Conservation (phyloP, 2,797 vertebrate genomes). For the Platalea minor region DNA sequence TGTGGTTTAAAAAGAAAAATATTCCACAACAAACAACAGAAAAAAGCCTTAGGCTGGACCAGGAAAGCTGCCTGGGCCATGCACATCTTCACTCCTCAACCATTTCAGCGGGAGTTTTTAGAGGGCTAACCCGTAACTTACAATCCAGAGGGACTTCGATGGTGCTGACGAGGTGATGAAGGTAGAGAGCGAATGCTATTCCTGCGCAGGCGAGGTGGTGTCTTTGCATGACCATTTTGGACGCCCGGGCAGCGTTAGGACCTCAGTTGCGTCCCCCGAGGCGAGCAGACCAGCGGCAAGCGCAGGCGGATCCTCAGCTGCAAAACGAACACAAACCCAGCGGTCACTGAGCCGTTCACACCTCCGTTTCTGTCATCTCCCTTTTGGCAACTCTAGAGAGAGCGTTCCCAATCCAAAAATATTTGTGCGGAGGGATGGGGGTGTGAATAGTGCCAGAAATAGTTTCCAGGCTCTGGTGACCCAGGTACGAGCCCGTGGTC, state of each 20-base stretch:
- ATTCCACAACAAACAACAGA: neutral
- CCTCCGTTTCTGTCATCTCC: neutral
- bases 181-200: conserved; percentile 75
- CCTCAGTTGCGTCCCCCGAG: neutral
- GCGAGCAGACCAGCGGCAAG: neutral
- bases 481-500: accelerated
- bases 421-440: accelerated
- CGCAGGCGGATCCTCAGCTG: conserved; percentile 61
- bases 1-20: neutral
- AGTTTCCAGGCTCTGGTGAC: neutral
- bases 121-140: conserved; percentile 73
- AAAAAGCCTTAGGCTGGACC: neutral
- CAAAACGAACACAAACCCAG: neutral
- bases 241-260: neutral
- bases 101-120: accelerated
- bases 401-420: accelerated
- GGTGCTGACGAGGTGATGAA: conserved; percentile 73
- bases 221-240: conserved; percentile 69
- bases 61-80: neutral
- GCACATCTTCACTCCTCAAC: neutral
- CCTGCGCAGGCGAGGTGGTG: neutral
- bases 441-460: neutral
- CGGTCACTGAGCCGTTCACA: neutral
- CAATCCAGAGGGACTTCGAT: conserved; percentile 91
- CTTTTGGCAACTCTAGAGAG: neutral